phyloP scores from a whole-genome alignment of 2,113 vertebrate genomes.

The Arvicanthis niloticus region DNA sequence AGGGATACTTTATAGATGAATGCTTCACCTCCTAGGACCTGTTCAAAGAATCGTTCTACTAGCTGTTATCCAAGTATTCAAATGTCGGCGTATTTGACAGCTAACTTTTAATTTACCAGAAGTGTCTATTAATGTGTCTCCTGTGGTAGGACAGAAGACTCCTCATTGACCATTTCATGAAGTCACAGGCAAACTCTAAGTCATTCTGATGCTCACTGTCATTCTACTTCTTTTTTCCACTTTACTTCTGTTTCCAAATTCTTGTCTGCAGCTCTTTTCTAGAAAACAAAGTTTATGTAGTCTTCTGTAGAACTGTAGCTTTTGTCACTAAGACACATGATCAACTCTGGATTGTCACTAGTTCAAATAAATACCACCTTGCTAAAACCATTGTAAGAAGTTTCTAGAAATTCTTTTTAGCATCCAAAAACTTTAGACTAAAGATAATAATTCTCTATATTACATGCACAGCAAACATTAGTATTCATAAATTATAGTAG shows the following conservation, averaged over 20 bases:
- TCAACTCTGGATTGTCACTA: not conserved
- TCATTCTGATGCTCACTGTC: not conserved
- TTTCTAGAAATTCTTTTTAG: slow-evolving; percentile 16
- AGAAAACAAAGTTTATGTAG: not conserved
- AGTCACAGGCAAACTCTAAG: not conserved
- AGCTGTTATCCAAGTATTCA: not conserved
- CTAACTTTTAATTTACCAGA: not conserved
- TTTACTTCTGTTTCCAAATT: not conserved
- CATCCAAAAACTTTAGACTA: not conserved
- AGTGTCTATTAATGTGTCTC: not conserved
- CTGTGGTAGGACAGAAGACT: not conserved
- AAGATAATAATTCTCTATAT: not conserved
- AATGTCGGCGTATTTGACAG: too few relatives aligned
- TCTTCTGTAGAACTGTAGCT: not conserved
- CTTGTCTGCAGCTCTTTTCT: not conserved
- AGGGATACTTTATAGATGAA: not conserved
- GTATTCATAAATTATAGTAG: not conserved
- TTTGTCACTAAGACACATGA: not conserved
- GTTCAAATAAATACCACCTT: not conserved
- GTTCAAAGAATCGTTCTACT: not conserved
- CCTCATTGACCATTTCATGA: not conserved
- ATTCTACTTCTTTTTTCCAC: not conserved
- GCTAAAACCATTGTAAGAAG: not conserved
- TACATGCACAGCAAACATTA: not conserved
- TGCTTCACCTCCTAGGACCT: not conserved